Percentiles rank a stretch among this genome's conserved stretches.
These are phyloP conservation scores for Scophthalmus maximus DNA, from an alignment of 2,113 vertebrate genomes.

Conservation along the genomic window DNA sequence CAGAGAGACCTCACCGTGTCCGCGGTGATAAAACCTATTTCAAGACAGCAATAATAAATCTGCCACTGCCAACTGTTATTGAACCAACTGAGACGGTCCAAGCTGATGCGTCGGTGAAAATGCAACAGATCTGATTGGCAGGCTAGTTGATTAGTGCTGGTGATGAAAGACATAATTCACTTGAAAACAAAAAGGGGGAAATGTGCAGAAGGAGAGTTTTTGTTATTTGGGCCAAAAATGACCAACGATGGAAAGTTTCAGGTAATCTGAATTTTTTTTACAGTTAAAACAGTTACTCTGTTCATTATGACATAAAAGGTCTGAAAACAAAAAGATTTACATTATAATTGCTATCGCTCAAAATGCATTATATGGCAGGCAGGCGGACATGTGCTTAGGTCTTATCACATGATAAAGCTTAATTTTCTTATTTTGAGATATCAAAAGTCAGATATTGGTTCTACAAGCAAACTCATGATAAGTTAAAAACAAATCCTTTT, in stretches of 20 bases:
- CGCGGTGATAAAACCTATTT: constrained; percentile 6
- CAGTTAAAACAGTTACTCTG: too few species aligned
- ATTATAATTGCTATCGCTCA: too few species aligned
- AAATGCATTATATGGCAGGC: too few species aligned
- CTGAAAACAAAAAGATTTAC: too few species aligned
- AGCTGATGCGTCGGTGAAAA: background rate
- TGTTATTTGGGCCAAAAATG: too few species aligned
- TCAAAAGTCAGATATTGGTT: background rate
- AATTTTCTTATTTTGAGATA: background rate
- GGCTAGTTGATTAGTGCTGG: background rate
- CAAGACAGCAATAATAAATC: constrained; percentile 4
- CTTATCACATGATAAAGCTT: background rate
- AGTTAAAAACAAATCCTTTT: background rate
- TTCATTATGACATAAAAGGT: too few species aligned
- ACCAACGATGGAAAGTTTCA: too few species aligned
- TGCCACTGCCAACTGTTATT: background rate
- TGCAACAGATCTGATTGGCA: background rate
- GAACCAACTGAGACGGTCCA: background rate
- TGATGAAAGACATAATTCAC: too few species aligned
- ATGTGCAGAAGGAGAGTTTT: too few species aligned
- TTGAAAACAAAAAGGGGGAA: too few species aligned
- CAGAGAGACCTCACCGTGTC: background rate
- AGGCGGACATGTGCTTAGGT: background rate
- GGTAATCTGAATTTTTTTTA: too few species aligned
- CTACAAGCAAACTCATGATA: too few species aligned